Percentiles rank a stretch among this genome's conserved stretches.
These are phyloP conservation scores for Fundulus diaphanus DNA, from an alignment of 2,797 vertebrate genomes.

Conservation along the genomic window DNA sequence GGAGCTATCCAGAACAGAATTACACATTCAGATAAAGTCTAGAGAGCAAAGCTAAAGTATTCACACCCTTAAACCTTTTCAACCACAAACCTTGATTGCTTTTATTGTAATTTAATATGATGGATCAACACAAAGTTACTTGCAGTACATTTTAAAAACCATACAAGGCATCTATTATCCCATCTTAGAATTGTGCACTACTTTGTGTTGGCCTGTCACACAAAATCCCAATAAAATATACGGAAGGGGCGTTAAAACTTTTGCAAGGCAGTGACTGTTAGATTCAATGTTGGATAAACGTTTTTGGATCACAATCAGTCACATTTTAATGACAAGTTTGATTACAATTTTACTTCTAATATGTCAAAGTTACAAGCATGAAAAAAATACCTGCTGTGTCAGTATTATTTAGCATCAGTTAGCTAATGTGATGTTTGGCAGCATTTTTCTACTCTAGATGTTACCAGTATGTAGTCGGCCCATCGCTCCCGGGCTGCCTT, in stretches of 20 bases:
- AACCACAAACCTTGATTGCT: background rate
- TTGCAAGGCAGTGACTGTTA: background rate
- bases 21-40: background rate
- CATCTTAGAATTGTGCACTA: background rate
- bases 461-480: slow-evolving; percentile 96
- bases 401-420: no score
- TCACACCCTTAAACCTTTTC: background rate
- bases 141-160: no score
- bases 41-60: background rate
- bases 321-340: background rate
- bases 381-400: background rate
- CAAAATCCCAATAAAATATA: background rate
- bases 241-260: background rate
- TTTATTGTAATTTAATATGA: background rate
- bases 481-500: slow-evolving; percentile 90
- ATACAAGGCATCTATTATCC: no score
- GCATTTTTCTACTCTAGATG: background rate
- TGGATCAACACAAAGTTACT: background rate
- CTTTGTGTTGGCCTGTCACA: background rate
- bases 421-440: background rate
- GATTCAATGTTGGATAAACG: background rate
- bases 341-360: background rate
- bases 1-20: background rate
- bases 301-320: background rate
- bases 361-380: background rate